A percentile compares a stretch with the other conserved stretches of the same genome.
Evolutionary conservation across 2,888 invertebrate species (phyloP).

Genomic region (Nymphalis urticae): DNA sequence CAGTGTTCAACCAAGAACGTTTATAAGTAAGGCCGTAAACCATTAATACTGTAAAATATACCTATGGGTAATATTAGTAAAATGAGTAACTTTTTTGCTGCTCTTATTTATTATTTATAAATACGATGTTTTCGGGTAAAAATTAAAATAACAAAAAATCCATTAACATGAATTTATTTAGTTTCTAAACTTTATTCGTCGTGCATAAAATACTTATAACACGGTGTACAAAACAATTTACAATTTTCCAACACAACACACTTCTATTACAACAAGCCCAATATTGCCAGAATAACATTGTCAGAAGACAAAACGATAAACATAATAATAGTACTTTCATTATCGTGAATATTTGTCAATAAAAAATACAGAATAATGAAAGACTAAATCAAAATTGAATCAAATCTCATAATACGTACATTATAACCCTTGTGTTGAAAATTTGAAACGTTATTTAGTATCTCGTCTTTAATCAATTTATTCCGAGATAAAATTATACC

Average conservation of each 20-base stretch:
- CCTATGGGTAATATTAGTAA: neutral
- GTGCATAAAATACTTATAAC: slow-evolving; percentile 69
- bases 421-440: slow-evolving; percentile 32
- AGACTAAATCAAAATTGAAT: slow-evolving; percentile 28
- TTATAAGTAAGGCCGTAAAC: too few relatives aligned
- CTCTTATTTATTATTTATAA: too few relatives aligned
- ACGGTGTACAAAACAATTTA: slow-evolving; percentile 64
- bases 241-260: slow-evolving; percentile 51
- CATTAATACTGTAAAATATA: neutral
- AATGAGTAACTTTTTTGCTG: too few relatives aligned
- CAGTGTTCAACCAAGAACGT: too few relatives aligned
- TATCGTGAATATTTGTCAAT: slow-evolving; percentile 38
- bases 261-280: slow-evolving; percentile 55
- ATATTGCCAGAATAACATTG: slow-evolving; percentile 43
- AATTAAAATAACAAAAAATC: slow-evolving; percentile 42
- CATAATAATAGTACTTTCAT: slow-evolving; percentile 30
- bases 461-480: slow-evolving; percentile 39
- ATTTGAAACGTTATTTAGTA: slow-evolving; percentile 11
- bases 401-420: slow-evolving; percentile 11
- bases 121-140: neutral
- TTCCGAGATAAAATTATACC: slow-evolving; percentile 64
- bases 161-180: slow-evolving; percentile 79
- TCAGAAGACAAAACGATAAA: slow-evolving; percentile 41
- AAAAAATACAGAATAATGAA: too few relatives aligned
- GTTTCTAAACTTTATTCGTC: slow-evolving; percentile 76